Percentiles rank a stretch among this genome's conserved stretches.
Evolutionary conservation across 2,797 vertebrate species (phyloP).

Genomic region (Premnoplex brunnescens): DNA sequence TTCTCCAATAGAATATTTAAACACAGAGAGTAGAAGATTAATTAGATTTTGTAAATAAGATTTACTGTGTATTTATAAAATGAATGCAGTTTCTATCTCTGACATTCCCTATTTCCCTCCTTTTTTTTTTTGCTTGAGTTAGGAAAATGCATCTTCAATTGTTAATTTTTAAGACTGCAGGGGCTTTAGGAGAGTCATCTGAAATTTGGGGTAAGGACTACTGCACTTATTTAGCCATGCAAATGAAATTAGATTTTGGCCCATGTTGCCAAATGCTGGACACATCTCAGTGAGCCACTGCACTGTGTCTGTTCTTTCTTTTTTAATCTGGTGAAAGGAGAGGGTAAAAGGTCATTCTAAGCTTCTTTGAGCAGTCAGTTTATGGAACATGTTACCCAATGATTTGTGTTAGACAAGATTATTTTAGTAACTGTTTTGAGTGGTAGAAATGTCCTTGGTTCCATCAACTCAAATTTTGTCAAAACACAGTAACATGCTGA

Average conservation of each 20-base stretch:
- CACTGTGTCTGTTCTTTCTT: neutral
- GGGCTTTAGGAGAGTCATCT: neutral
- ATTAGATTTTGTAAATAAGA: neutral
- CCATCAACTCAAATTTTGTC: constrained; percentile 18
- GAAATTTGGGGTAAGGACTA: neutral
- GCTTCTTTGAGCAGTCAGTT: neutral
- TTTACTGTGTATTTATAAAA: neutral
- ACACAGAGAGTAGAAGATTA: neutral
- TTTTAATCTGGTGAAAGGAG: neutral
- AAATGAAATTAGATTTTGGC: neutral
- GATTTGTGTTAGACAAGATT: neutral
- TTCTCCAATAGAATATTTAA: neutral
- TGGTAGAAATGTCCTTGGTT: constrained; percentile 22
- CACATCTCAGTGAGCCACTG: neutral
- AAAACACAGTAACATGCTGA: neutral
- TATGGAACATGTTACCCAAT: neutral
- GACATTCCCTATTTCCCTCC: neutral
- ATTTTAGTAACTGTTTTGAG: constrained; percentile 4
- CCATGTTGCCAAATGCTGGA: neutral
- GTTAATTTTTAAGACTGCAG: neutral
- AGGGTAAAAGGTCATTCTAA: neutral
- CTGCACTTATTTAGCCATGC: neutral
- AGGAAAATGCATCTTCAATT: neutral
- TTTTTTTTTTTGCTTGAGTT: neutral
- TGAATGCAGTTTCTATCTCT: neutral